phyloP scores from a whole-genome alignment of 35 echinoderm and acorn worm genomes.

The Heliocidaris tuberculata region DNA sequence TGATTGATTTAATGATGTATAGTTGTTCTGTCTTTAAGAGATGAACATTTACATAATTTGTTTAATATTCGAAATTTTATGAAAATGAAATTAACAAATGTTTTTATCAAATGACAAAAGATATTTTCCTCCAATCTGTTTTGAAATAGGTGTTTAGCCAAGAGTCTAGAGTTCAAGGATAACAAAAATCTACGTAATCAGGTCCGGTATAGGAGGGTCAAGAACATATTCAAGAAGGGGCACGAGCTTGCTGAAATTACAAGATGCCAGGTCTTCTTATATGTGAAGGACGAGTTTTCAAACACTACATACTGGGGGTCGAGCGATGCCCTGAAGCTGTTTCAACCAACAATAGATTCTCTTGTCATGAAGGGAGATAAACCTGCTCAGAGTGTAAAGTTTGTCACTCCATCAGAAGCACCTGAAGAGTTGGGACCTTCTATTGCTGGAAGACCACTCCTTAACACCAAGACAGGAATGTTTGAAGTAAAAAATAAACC shows the following conservation, averaged over 20 bases:
- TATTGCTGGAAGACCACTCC: too few relatives aligned
- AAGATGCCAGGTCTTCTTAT: not conserved
- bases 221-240: conserved; percentile 14
- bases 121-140: too few relatives aligned
- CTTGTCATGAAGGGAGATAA: not conserved
- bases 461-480: too few relatives aligned
- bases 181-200: not conserved
- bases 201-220: not conserved
- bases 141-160: not conserved
- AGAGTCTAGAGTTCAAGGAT: conserved; percentile 2
- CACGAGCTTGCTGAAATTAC: conserved; percentile 4
- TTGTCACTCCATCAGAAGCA: conserved; percentile 22
- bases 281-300: conserved; percentile 37
- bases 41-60: not conserved
- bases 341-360: not conserved
- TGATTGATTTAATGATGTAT: too few relatives aligned
- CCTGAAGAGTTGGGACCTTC: not conserved
- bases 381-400: not conserved
- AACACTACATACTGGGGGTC: conserved; percentile 24
- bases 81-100: too few relatives aligned
- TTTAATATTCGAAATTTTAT: not conserved
- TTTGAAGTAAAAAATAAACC: too few relatives aligned
- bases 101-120: too few relatives aligned
- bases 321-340: not conserved
- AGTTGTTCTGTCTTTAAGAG: not conserved